phyloP scores from a whole-genome alignment of 2,113 vertebrate species.

The Microtus montanus region DNA sequence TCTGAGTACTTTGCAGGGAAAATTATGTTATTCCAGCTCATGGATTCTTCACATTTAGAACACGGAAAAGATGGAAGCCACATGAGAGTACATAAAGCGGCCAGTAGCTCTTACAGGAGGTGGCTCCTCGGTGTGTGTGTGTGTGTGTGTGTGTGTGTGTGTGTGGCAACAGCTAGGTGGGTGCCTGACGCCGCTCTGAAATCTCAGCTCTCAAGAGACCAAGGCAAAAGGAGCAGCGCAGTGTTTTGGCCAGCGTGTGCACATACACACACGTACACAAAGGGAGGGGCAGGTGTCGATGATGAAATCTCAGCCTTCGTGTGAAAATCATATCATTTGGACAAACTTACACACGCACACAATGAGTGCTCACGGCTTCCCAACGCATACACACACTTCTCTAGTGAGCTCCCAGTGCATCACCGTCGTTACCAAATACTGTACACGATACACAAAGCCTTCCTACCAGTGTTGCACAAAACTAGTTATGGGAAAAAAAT shows the following conservation, averaged over 20 bases:
- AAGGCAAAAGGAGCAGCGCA: not conserved
- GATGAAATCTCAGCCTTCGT: slow-evolving; percentile 21
- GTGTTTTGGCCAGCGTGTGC: too few species aligned
- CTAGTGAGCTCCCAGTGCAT: not conserved
- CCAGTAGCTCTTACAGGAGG: not conserved
- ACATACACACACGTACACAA: not conserved
- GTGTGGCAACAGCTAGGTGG: not conserved
- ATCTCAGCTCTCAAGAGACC: not conserved
- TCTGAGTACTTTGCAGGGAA: not conserved
- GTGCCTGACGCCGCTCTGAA: not conserved
- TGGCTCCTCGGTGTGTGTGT: not conserved
- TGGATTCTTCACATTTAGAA: not conserved
- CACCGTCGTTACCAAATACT: slow-evolving; percentile 1
- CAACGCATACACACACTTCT: not conserved
- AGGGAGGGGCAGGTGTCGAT: not conserved
- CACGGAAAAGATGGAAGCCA: not conserved
- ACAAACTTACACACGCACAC: not conserved
- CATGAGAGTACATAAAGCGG: not conserved
- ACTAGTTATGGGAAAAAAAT: not conserved
- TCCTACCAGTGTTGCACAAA: slow-evolving; percentile 35
- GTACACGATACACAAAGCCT: not conserved
- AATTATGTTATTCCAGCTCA: not conserved
- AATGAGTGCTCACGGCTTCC: not conserved
- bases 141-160: not conserved
- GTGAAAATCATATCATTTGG: slow-evolving; percentile 25